These are phyloP conservation scores for Holotrichia oblita DNA, from an alignment of 1,140 invertebrate genomes.

Conservation along the genomic window DNA sequence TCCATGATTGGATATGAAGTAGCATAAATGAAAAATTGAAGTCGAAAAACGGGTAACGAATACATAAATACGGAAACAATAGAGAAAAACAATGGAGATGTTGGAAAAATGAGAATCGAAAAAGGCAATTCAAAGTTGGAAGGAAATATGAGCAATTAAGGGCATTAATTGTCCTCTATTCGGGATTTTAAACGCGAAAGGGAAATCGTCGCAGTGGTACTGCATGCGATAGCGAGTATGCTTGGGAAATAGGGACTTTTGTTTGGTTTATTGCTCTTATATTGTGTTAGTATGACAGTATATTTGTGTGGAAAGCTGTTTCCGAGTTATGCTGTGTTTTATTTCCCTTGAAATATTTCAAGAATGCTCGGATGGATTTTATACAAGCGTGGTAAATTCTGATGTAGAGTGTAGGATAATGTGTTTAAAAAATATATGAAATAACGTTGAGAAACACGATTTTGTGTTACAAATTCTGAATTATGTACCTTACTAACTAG, in stretches of 20 bases:
- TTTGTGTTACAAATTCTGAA: too few relatives aligned
- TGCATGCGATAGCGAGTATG: slow-evolving; percentile 11
- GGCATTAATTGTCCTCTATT: slow-evolving; percentile 8
- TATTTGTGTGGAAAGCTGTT: background rate
- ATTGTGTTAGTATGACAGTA: slow-evolving; percentile 12
- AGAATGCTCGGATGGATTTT: background rate
- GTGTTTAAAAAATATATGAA: too few relatives aligned
- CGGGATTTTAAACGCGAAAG: background rate
- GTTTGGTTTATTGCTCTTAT: slow-evolving; percentile 16
- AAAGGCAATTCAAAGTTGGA: background rate
- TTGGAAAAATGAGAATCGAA: background rate
- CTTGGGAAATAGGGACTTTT: slow-evolving; percentile 12
- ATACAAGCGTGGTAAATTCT: too few relatives aligned
- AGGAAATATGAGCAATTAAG: slow-evolving; percentile 20
- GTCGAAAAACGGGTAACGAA: background rate
- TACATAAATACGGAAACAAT: background rate
- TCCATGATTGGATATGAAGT: too few relatives aligned
- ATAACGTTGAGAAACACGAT: too few relatives aligned
- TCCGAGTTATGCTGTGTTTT: background rate
- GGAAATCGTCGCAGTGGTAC: slow-evolving; percentile 4
- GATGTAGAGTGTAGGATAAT: too few relatives aligned
- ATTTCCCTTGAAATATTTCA: background rate
- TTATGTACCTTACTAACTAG: too few relatives aligned
- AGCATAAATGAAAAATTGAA: background rate
- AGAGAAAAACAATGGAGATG: background rate